These are phyloP conservation scores for Enteromius paludinosus DNA, from an alignment of 2,797 vertebrate species.

Conservation along the genomic window DNA sequence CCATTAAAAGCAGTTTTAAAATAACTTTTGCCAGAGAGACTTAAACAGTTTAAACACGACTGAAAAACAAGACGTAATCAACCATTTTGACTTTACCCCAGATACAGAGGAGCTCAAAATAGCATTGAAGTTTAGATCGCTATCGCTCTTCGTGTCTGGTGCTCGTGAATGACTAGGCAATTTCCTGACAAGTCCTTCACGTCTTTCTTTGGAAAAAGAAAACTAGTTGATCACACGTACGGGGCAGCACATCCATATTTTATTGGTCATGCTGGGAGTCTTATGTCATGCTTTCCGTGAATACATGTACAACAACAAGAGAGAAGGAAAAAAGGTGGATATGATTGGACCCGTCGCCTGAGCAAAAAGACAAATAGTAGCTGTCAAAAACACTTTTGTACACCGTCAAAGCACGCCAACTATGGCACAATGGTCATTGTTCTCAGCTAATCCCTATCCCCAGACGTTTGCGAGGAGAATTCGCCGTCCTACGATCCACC, in stretches of 20 bases:
- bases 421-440: conserved; percentile 33
- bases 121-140: conserved; percentile 20
- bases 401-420: not conserved
- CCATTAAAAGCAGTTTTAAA: no score
- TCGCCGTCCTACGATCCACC: not conserved
- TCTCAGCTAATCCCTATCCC: not conserved
- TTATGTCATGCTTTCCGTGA: conserved; percentile 7
- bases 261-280: not conserved
- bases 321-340: conserved; percentile 1
- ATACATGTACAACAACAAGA: not conserved
- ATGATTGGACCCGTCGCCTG: not conserved
- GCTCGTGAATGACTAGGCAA: conserved; percentile 7
- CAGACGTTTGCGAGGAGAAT: conserved; percentile 11
- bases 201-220: not conserved
- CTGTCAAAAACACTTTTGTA: conserved; percentile 26
- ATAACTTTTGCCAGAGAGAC: not conserved
- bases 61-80: not conserved
- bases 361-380: conserved; percentile 22
- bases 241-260: conserved; percentile 10
- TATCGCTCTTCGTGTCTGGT: conserved; percentile 21
- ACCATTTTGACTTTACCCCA: conserved; percentile 15
- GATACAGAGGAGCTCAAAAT: conserved; percentile 8
- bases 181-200: conserved; percentile 7
- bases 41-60: not conserved
- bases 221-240: not conserved